phyloP scores from a whole-genome alignment of 2,888 invertebrate species.

The Lagria hirta region DNA sequence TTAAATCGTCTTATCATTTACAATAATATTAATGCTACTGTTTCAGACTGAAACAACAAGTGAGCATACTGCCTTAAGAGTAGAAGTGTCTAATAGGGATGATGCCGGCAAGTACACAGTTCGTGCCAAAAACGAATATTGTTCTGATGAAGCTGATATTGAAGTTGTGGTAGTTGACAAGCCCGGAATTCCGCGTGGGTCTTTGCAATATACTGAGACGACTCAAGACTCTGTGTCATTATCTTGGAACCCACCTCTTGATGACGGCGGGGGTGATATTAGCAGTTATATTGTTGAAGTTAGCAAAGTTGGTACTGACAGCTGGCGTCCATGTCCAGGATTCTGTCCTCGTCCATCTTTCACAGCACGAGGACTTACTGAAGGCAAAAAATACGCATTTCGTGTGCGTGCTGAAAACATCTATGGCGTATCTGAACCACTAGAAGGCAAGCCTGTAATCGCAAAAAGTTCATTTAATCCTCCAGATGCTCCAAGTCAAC shows the following conservation, averaged over 20 bases:
- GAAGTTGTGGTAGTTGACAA: slow-evolving; percentile 92
- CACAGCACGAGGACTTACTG: slow-evolving; percentile 89
- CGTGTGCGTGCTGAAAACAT: slow-evolving; percentile 96
- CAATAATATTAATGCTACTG: too few relatives aligned
- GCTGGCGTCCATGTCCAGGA: slow-evolving; percentile 93
- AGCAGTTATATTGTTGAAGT: slow-evolving; percentile 96
- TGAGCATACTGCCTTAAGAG: slow-evolving; percentile 77
- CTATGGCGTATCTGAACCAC: slow-evolving; percentile 92
- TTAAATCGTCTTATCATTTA: too few relatives aligned
- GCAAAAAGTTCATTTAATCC: slow-evolving; percentile 98
- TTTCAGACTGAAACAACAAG: slow-evolving; percentile 78
- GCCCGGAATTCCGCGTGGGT: slow-evolving; percentile 87
- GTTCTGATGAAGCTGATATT: slow-evolving; percentile 87
- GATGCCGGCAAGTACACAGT: slow-evolving; percentile 90
- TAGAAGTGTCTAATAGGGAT: slow-evolving; percentile 81
- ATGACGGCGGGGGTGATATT: slow-evolving; percentile 92
- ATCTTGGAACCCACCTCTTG: slow-evolving; percentile 84
- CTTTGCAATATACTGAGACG: slow-evolving; percentile 77
- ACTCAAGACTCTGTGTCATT: slow-evolving; percentile 85
- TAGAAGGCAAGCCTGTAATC: slow-evolving; percentile 85
- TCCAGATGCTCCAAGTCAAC: slow-evolving; percentile 86
- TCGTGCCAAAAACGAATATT: slow-evolving; percentile 82
- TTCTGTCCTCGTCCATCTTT: slow-evolving; percentile 87
- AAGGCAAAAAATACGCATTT: slow-evolving; percentile 93
- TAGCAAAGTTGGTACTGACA: slow-evolving; percentile 85